Evolutionary conservation across 2,797 vertebrate genomes (phyloP).

Genomic region (Thalassophryne amazonica): DNA sequence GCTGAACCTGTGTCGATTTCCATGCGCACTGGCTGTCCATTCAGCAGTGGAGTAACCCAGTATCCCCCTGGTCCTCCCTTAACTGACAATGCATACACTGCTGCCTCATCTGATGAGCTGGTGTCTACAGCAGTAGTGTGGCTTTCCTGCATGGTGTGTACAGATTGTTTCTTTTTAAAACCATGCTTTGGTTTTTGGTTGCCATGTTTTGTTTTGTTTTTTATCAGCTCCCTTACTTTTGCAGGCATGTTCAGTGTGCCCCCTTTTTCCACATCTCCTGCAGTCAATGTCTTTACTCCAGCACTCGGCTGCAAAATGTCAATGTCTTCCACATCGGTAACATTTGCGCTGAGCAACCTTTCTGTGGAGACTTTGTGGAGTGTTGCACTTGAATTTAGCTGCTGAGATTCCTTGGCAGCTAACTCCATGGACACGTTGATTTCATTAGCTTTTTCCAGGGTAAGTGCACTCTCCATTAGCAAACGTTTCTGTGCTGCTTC

Average conservation of each 20-base stretch:
- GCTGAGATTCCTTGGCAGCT: not conserved
- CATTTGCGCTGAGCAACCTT: not conserved
- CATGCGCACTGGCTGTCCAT: no score
- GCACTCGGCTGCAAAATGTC: conserved; percentile 1
- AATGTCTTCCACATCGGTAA: conserved; percentile 10
- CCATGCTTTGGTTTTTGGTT: not conserved
- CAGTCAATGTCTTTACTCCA: not conserved
- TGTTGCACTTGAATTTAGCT: not conserved
- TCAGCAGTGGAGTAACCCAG: no score
- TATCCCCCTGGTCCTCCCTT: no score
- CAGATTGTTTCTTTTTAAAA: not conserved
- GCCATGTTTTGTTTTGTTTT: no score
- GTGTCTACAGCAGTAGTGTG: no score
- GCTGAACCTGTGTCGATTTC: no score
- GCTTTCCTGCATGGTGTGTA: no score
- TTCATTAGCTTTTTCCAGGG: not conserved
- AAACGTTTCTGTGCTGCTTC: not conserved
- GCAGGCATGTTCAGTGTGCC: not conserved
- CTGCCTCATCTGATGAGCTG: no score
- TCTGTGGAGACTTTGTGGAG: not conserved
- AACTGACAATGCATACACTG: no score
- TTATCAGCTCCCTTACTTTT: not conserved
- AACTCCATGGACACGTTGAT: conserved; percentile 3
- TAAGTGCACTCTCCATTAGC: not conserved
- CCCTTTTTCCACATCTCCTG: conserved; percentile 8